phyloP scores from a whole-genome alignment of 2,113 vertebrate species.

The Erythrocercus mccallii region DNA sequence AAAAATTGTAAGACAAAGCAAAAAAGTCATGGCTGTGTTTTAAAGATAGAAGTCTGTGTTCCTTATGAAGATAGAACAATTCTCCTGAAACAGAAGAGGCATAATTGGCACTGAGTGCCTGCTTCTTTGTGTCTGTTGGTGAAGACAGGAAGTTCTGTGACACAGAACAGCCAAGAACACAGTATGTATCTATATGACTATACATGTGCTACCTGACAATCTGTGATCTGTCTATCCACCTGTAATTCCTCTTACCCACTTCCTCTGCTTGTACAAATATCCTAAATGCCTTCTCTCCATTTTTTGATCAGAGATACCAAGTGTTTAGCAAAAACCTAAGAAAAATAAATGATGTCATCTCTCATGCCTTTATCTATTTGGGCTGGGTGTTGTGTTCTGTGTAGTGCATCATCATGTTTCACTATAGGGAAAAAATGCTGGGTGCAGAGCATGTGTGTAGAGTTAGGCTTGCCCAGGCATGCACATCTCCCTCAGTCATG shows the following conservation, averaged over 20 bases:
- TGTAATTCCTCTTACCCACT: background rate
- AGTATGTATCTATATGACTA: background rate
- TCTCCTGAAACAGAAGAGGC: background rate
- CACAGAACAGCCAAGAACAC: background rate
- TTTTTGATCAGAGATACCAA: background rate
- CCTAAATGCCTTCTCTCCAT: background rate
- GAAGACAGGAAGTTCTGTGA: background rate
- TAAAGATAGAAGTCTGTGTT: background rate
- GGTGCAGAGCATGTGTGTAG: background rate
- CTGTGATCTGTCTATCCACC: background rate
- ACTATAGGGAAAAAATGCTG: background rate
- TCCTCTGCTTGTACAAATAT: background rate
- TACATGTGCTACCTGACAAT: background rate
- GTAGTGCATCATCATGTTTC: fast-evolving
- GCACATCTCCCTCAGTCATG: background rate
- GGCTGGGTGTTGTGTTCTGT: background rate
- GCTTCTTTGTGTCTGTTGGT: background rate
- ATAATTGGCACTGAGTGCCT: background rate
- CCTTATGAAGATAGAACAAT: background rate
- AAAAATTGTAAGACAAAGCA: background rate
- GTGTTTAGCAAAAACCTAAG: background rate
- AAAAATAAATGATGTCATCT: background rate
- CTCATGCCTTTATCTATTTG: background rate
- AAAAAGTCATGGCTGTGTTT: background rate
- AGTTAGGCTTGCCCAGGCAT: background rate